Conservation (phyloP, 1,140 invertebrate species). For the Sitodiplosis mosellana region DNA sequence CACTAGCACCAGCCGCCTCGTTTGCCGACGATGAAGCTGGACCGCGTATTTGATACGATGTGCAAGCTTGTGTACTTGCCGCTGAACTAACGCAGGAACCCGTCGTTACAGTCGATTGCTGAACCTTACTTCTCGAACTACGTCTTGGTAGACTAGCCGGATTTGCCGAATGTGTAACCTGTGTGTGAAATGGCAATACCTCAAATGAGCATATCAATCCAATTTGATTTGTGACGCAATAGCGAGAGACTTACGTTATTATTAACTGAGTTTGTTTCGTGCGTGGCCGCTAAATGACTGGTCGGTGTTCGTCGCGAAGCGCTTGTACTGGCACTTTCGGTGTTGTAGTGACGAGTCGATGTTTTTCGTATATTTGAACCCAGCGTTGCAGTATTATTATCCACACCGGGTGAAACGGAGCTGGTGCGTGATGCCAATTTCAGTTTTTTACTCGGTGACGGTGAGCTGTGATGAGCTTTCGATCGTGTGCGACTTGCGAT, state of each 20-base stretch:
- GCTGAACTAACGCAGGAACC: slow-evolving; percentile 25
- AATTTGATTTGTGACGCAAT: too few species aligned
- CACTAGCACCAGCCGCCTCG: neutral
- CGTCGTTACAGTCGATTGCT: slow-evolving; percentile 9
- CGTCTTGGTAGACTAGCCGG: slow-evolving; percentile 14
- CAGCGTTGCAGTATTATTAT: slow-evolving; percentile 5
- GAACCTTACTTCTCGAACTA: slow-evolving; percentile 20
- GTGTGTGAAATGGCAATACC: too few species aligned
- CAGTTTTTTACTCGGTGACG: neutral
- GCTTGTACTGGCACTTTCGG: slow-evolving; percentile 1
- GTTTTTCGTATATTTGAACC: neutral
- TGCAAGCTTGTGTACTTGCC: slow-evolving; percentile 5
- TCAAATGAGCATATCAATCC: too few species aligned
- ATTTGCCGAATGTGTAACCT: neutral
- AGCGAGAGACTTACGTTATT: slow-evolving; percentile 4
- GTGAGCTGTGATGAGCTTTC: neutral
- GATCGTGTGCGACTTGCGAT: neutral
- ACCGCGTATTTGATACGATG: neutral
- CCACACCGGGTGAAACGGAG: neutral
- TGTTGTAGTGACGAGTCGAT: slow-evolving; percentile 9
- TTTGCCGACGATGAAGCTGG: neutral
- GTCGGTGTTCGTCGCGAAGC: neutral
- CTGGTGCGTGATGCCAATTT: slow-evolving; percentile 5
- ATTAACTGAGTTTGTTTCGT: slow-evolving; percentile 9
- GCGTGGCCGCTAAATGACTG: slow-evolving; percentile 7